These are phyloP conservation scores for Heterodera schachtii DNA, from an alignment of 1,140 invertebrate species.

Conservation along the genomic window DNA sequence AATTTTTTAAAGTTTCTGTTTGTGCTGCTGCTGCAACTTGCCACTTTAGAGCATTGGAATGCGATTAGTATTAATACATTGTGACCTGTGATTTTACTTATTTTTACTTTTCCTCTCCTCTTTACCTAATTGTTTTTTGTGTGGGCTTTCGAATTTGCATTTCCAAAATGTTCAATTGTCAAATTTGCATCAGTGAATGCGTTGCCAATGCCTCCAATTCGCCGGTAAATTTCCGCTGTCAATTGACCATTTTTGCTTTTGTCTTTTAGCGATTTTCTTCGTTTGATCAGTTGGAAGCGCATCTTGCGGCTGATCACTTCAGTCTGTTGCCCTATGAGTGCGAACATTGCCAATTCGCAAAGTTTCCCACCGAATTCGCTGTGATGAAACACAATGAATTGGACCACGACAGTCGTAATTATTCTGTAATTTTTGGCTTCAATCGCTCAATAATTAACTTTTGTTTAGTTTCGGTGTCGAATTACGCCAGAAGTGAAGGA, in stretches of 20 bases:
- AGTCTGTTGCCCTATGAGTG: conserved; percentile 50
- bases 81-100: no score
- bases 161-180: conserved; percentile 2
- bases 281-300: conserved; percentile 43
- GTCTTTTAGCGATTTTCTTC: conserved; percentile 17
- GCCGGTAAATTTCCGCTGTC: not conserved
- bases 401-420: conserved; percentile 27
- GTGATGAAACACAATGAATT: conserved; percentile 37
- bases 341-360: conserved; percentile 47
- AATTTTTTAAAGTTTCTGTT: no score
- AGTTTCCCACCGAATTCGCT: conserved; percentile 51
- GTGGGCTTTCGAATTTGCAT: no score
- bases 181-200: not conserved
- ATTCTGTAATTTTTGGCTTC: conserved; percentile 20
- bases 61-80: no score
- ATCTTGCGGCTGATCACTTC: conserved; percentile 44
- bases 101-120: no score
- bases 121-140: no score
- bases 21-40: no score
- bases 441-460: not conserved
- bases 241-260: not conserved
- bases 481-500: conserved; percentile 25
- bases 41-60: no score
- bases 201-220: not conserved
- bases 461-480: conserved; percentile 30